These are phyloP conservation scores for Emmelina monodactyla DNA, from an alignment of 2,888 invertebrate genomes.

Conservation along the genomic window DNA sequence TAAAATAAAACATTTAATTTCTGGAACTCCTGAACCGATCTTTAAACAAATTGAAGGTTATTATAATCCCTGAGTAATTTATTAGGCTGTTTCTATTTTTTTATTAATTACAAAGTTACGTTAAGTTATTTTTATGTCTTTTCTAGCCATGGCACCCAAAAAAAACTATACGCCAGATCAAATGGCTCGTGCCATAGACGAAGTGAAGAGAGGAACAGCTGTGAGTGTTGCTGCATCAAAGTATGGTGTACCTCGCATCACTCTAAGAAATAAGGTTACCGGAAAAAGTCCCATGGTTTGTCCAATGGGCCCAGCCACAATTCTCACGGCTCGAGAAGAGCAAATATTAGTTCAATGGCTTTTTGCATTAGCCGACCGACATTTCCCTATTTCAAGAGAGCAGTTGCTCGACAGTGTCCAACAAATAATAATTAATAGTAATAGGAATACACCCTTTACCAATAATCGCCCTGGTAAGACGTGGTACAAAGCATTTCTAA, in stretches of 20 bases:
- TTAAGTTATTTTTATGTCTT: too few species aligned
- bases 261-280: slow-evolving; percentile 9
- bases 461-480: slow-evolving; percentile 21
- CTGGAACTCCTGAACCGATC: too few species aligned
- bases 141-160: too few species aligned
- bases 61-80: too few species aligned
- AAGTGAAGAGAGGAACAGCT: too few species aligned
- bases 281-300: slow-evolving; percentile 12
- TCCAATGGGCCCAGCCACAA: slow-evolving; percentile 12
- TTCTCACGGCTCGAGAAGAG: background rate
- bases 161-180: too few species aligned
- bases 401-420: slow-evolving; percentile 16
- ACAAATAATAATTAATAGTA: slow-evolving; percentile 9
- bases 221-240: slow-evolving; percentile 12
- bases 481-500: slow-evolving; percentile 20
- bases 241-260: slow-evolving; percentile 12
- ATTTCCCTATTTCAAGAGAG: slow-evolving; percentile 19
- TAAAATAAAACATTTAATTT: too few species aligned
- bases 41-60: too few species aligned
- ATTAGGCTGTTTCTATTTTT: too few species aligned
- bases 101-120: too few species aligned
- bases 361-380: too few species aligned
- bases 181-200: too few species aligned
- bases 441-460: slow-evolving; percentile 13
- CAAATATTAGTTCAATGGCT: slow-evolving; percentile 15